Evolutionary conservation across 2,113 vertebrate genomes (phyloP).

Genomic region (Dasyurus viverrinus): DNA sequence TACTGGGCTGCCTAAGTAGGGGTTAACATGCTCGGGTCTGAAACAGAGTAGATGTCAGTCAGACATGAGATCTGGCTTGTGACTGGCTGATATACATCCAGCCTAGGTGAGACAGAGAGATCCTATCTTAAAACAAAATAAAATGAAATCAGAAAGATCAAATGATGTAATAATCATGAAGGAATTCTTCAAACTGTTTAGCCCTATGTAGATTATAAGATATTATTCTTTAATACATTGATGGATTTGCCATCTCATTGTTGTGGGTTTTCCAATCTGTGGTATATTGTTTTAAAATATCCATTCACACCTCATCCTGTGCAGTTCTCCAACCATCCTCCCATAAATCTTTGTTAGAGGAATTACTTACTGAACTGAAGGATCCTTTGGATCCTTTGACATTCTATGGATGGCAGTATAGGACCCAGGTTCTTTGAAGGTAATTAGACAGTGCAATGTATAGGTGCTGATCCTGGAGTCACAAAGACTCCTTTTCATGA

Average conservation of each 20-base stretch:
- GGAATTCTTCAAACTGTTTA: not conserved
- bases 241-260: not conserved
- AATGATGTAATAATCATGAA: not conserved
- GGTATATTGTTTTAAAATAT: not conserved
- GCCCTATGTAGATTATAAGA: not conserved
- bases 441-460: too few relatives aligned
- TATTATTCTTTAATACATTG: not conserved
- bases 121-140: not conserved
- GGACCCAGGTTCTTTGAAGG: not conserved
- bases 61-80: not conserved
- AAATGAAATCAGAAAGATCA: not conserved
- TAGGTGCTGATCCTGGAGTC: too few relatives aligned
- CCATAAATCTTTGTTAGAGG: not conserved
- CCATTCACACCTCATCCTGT: not conserved
- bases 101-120: not conserved
- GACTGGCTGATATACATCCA: too few relatives aligned
- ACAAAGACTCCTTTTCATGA: too few relatives aligned
- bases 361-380: not conserved
- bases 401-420: not conserved
- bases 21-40: not conserved
- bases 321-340: not conserved
- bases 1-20: not conserved
- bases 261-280: not conserved
- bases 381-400: not conserved
- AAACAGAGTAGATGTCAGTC: not conserved